phyloP scores from a whole-genome alignment of 2,888 invertebrate genomes.

The Cenopis cana region DNA sequence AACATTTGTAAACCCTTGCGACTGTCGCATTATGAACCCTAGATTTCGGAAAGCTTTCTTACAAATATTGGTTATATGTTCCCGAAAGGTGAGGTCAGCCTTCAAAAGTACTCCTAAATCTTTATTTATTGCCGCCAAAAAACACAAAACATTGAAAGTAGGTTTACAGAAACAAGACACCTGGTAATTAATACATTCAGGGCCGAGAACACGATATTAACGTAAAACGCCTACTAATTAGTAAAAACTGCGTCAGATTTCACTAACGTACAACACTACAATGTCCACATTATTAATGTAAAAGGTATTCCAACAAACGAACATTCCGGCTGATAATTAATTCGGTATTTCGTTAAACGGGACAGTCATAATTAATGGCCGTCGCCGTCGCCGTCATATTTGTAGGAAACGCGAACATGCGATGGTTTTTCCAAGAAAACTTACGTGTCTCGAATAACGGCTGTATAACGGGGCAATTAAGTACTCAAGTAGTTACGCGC shows the following conservation, averaged over 20 bases:
- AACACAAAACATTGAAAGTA: no score
- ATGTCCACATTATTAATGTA: conserved; percentile 4
- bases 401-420: conserved; percentile 50
- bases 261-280: not conserved
- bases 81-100: no score
- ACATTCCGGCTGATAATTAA: conserved; percentile 36
- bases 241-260: not conserved
- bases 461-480: conserved; percentile 18
- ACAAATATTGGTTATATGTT: no score
- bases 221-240: not conserved
- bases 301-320: conserved; percentile 1
- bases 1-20: no score
- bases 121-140: no score
- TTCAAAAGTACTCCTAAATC: no score
- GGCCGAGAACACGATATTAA: no score
- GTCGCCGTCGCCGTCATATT: conserved; percentile 54
- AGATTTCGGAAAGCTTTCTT: no score
- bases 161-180: no score
- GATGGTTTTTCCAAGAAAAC: conserved; percentile 48
- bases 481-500: not conserved
- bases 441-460: conserved; percentile 7
- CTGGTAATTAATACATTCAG: no score
- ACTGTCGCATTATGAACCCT: no score
- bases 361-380: conserved; percentile 61
- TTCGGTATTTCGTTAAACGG: conserved; percentile 52